Evolutionary conservation across 2,888 invertebrate genomes (phyloP).

Genomic region (Leptopilina drosophilae): DNA sequence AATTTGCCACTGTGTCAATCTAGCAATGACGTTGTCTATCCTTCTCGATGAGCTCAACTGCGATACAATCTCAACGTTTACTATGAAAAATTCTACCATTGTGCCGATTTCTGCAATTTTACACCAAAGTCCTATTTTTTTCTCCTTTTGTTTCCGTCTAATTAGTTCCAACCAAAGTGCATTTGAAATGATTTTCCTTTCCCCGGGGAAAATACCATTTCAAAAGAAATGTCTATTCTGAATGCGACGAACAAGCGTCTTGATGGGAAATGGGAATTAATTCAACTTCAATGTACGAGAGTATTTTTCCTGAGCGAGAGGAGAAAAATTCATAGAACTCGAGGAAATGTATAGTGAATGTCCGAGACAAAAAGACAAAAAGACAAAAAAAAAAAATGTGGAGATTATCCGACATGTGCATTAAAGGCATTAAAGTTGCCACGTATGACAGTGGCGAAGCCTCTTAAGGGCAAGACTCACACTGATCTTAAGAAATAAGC

Average conservation of each 20-base stretch:
- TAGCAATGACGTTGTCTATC: slow-evolving; percentile 8
- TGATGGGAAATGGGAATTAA: too few species aligned
- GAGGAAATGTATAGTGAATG: slow-evolving; percentile 29
- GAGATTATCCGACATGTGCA: slow-evolving; percentile 40
- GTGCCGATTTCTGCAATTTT: too few species aligned
- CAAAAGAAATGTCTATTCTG: neutral
- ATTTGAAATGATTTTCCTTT: too few species aligned
- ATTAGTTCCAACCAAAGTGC: neutral
- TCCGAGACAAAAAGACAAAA: slow-evolving; percentile 14
- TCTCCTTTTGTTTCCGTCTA: neutral
- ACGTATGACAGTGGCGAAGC: slow-evolving; percentile 44
- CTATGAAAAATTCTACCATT: too few species aligned
- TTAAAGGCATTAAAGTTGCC: slow-evolving; percentile 45
- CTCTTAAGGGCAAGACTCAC: slow-evolving; percentile 40
- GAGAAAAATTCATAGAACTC: neutral
- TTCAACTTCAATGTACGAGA: neutral
- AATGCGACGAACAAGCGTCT: neutral
- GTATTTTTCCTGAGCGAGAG: neutral
- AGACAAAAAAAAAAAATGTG: neutral
- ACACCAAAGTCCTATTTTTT: too few species aligned
- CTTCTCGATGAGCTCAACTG: slow-evolving; percentile 16
- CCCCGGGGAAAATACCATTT: too few species aligned
- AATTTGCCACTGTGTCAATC: slow-evolving; percentile 36
- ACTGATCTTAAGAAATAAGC: slow-evolving; percentile 66
- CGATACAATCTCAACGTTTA: slow-evolving; percentile 3